These are phyloP conservation scores for Xiphias gladius DNA, from an alignment of 2,113 vertebrate genomes.

Conservation along the genomic window DNA sequence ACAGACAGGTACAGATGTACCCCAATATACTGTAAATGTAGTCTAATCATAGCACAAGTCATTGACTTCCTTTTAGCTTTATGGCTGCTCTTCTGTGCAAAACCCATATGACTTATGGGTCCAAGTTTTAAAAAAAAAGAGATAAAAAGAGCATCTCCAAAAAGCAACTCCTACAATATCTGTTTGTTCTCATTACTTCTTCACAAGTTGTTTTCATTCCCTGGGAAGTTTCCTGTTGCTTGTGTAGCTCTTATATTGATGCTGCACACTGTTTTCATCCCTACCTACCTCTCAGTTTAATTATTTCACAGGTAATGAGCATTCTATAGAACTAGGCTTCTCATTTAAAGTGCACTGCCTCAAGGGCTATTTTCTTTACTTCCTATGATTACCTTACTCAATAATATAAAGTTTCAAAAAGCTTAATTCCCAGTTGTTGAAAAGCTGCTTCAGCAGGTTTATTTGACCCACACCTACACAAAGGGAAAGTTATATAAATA, in stretches of 20 bases:
- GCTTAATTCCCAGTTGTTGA: slow-evolving; percentile 14
- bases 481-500: slow-evolving; percentile 59
- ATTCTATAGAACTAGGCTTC: slow-evolving; percentile 41
- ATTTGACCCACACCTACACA: slow-evolving; percentile 48
- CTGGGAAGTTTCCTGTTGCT: not conserved
- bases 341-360: slow-evolving; percentile 38
- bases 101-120: not conserved
- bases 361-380: slow-evolving; percentile 41
- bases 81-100: not conserved
- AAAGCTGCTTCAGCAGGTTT: slow-evolving; percentile 37
- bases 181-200: not conserved
- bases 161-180: not conserved
- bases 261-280: slow-evolving; percentile 20
- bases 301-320: slow-evolving; percentile 51
- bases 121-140: too few species aligned
- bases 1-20: not conserved
- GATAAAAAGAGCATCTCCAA: too few species aligned
- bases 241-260: not conserved
- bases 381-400: slow-evolving; percentile 34
- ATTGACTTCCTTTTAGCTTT: not conserved
- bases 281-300: slow-evolving; percentile 25
- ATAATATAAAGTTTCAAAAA: slow-evolving; percentile 36
- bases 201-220: slow-evolving; percentile 18
- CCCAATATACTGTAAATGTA: not conserved
- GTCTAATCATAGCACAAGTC: not conserved